These are phyloP conservation scores for Ridgeia piscesae DNA, from an alignment of 1,140 invertebrate genomes.

Conservation along the genomic window DNA sequence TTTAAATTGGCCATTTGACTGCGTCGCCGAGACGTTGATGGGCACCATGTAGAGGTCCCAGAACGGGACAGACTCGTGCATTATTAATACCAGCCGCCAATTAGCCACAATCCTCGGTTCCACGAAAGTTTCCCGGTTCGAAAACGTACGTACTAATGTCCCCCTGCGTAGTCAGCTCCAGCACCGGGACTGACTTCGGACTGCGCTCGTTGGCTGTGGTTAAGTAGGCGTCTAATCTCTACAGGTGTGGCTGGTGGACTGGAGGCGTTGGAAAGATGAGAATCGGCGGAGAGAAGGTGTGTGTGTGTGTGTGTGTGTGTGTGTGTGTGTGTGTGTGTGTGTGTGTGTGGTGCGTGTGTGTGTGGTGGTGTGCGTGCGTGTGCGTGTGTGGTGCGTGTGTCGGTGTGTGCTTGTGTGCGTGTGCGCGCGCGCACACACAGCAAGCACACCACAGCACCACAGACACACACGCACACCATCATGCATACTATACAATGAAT, in stretches of 20 bases:
- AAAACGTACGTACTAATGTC: neutral
- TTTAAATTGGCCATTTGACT: neutral
- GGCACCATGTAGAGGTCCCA: neutral
- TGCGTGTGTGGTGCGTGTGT: neutral
- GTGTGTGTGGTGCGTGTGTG: too few relatives aligned
- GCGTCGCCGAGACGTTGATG: neutral
- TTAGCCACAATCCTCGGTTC: neutral
- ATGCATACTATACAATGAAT: too few relatives aligned
- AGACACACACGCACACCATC: too few relatives aligned
- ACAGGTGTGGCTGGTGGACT: neutral
- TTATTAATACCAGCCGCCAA: neutral
- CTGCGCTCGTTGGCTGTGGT: neutral
- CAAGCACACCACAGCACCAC: too few relatives aligned
- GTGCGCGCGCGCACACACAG: too few relatives aligned
- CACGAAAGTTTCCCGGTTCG: neutral
- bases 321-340: neutral
- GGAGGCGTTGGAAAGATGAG: neutral
- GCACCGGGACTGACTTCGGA: neutral
- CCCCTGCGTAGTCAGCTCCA: neutral
- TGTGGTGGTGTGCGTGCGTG: too few relatives aligned
- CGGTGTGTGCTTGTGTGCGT: too few relatives aligned
- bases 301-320: neutral
- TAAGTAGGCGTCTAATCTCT: neutral
- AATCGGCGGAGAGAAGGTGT: neutral
- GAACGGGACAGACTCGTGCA: neutral